Percentiles rank a stretch among this genome's conserved stretches.
phyloP scores from a whole-genome alignment of 2,797 vertebrate genomes.

The Melanotaenia boesemani region DNA sequence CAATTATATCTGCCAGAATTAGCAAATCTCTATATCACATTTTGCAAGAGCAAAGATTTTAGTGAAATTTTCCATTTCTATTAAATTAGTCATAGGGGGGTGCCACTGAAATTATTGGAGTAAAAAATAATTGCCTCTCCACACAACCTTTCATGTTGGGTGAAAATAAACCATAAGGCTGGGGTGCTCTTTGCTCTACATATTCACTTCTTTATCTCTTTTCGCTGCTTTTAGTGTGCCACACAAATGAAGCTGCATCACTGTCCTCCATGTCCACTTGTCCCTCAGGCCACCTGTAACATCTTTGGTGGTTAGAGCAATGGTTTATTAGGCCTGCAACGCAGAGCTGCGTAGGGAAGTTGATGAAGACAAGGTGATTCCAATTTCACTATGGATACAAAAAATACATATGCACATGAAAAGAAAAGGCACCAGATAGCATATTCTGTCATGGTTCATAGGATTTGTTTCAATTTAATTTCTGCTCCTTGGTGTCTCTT shows the following conservation, averaged over 20 bases:
- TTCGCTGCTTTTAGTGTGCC: not conserved
- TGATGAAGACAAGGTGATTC: conserved; percentile 21
- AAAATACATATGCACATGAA: not conserved
- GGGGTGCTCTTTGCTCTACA: not conserved
- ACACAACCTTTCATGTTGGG: not conserved
- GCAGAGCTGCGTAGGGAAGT: not conserved
- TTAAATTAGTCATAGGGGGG: not conserved
- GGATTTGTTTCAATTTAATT: no score
- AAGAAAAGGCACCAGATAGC: not conserved
- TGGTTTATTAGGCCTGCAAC: conserved; percentile 2
- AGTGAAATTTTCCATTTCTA: not conserved
- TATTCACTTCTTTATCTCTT: not conserved
- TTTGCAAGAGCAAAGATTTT: not conserved
- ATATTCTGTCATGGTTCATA: no score
- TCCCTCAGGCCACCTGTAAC: conserved; percentile 14
- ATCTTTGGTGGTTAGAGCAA: conserved; percentile 7
- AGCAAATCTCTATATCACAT: not conserved
- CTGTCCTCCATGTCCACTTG: conserved; percentile 10
- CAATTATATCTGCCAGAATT: not conserved
- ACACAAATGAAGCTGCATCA: conserved; percentile 1
- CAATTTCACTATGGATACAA: not conserved
- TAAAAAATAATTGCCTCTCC: not conserved
- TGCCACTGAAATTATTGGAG: not conserved
- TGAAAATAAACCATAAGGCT: not conserved
- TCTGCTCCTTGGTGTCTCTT: no score